Conservation (phyloP, 2,888 invertebrate genomes). For the Ophioninae sp. region DNA sequence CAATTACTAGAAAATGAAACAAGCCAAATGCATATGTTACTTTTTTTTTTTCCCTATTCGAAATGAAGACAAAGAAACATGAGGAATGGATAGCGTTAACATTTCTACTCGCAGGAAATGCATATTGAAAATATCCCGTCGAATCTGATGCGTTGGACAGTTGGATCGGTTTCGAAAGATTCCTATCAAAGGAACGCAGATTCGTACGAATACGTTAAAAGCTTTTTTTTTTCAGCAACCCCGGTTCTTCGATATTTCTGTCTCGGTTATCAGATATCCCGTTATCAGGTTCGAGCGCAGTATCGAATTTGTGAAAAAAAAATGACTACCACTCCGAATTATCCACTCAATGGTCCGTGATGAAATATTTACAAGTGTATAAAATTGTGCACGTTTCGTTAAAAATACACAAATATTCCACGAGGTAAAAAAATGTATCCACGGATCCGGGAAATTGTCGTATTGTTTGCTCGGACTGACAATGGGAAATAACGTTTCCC, state of each 20-base stretch:
- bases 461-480: conserved; percentile 30
- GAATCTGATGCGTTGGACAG: neutral
- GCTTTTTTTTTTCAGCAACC: neutral
- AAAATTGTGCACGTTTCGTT: conserved; percentile 3
- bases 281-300: neutral
- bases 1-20: neutral
- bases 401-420: neutral
- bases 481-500: conserved; percentile 29
- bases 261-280: neutral
- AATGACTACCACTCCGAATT: neutral
- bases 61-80: neutral
- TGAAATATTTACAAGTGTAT: neutral
- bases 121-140: neutral
- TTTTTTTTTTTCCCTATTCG: neutral
- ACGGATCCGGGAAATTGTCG: conserved; percentile 24
- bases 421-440: conserved; percentile 1
- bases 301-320: neutral
- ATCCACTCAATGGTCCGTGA: neutral
- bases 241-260: neutral
- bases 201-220: too few species aligned
- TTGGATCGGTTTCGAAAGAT: neutral
- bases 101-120: neutral
- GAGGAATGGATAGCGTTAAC: neutral
- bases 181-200: neutral
- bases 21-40: neutral